Conservation (phyloP, 2,888 invertebrate genomes). For the Auanema sp. region DNA sequence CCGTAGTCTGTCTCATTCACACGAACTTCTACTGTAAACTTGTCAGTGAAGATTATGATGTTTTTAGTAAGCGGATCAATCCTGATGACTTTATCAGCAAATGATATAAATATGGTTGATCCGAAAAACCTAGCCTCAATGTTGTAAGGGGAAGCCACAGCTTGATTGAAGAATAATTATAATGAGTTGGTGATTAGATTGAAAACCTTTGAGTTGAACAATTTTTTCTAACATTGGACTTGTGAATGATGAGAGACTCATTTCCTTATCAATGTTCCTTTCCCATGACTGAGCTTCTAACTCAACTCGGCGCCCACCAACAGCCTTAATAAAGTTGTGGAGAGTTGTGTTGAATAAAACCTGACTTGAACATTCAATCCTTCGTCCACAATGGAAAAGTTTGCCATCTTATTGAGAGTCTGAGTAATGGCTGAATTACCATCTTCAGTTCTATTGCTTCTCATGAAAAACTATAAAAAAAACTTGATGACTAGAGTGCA, state of each 20-base stretch:
- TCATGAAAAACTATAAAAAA: conserved; percentile 23
- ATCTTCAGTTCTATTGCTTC: conserved; percentile 23
- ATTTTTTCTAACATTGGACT: conserved; percentile 19
- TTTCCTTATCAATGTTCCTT: conserved; percentile 22
- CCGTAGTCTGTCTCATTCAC: conserved; percentile 21
- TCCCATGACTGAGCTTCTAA: conserved; percentile 31
- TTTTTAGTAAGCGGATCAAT: conserved; percentile 25
- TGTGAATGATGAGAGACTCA: conserved; percentile 15
- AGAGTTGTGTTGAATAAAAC: background rate
- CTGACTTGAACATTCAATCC: conserved; percentile 28
- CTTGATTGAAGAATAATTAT: conserved; percentile 13
- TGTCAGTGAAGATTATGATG: conserved; percentile 26
- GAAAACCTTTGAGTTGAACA: conserved; percentile 20
- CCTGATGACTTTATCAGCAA: conserved; percentile 25
- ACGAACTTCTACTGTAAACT: conserved; percentile 19
- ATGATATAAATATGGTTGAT: conserved; percentile 26
- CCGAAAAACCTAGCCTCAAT: conserved; percentile 27
- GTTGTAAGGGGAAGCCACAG: conserved; percentile 23
- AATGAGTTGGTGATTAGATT: background rate
- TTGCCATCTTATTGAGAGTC: conserved; percentile 26
- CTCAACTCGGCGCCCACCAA: conserved; percentile 14
- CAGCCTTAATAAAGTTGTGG: conserved; percentile 5
- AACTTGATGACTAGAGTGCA: background rate
- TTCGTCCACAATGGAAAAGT: conserved; percentile 29
- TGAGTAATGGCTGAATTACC: conserved; percentile 26